Conservation (phyloP, 2,888 invertebrate genomes). For the Sarcophaga carnaria region DNA sequence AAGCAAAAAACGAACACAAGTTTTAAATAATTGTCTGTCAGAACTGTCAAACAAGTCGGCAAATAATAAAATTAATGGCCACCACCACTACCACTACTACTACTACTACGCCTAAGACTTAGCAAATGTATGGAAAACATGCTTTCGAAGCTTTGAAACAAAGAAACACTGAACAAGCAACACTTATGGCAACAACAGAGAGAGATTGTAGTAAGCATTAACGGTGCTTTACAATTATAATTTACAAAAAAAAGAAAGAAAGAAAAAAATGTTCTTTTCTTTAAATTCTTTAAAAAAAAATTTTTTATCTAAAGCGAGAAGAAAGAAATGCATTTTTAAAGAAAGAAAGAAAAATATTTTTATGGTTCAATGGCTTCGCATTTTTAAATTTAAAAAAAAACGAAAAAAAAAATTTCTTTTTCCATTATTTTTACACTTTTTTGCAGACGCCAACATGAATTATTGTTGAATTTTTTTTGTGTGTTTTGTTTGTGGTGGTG, state of each 20-base stretch:
- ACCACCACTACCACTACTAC: conserved; percentile 35
- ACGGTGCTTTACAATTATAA: conserved; percentile 56
- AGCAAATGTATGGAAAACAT: conserved; percentile 6
- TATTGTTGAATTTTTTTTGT: conserved; percentile 74
- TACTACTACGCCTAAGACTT: background rate
- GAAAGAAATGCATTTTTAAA: conserved; percentile 40
- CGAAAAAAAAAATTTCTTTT: conserved; percentile 51
- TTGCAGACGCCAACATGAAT: conserved; percentile 71
- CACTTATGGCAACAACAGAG: conserved; percentile 25
- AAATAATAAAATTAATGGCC: conserved; percentile 81
- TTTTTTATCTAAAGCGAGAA: conserved; percentile 44
- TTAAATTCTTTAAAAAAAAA: background rate
- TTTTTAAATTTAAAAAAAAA: background rate
- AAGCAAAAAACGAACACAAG: conserved; percentile 78
- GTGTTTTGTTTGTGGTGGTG: conserved; percentile 45
- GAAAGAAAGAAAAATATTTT: conserved; percentile 43
- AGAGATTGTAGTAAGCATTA: conserved; percentile 22
- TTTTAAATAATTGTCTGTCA: conserved; percentile 83
- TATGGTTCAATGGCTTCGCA: conserved; percentile 57
- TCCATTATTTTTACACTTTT: conserved; percentile 19
- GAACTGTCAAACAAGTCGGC: conserved; percentile 82
- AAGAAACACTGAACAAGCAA: conserved; percentile 4
- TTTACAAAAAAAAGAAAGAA: conserved; percentile 32
- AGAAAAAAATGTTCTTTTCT: background rate
- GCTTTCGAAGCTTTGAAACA: conserved; percentile 41